phyloP scores from a whole-genome alignment of 2,888 invertebrate species.

The Horisme vitalbata region DNA sequence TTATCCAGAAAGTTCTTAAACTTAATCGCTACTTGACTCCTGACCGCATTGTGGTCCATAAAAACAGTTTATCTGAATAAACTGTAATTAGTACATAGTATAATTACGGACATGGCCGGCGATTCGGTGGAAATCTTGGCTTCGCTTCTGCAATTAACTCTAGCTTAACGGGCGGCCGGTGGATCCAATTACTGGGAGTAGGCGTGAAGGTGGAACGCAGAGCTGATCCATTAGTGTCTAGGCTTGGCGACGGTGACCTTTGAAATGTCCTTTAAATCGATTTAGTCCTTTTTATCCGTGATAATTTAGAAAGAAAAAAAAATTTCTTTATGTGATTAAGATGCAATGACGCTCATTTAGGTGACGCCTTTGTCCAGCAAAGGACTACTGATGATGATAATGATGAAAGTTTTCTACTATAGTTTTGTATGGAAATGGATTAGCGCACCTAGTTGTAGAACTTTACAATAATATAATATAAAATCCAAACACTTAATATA shows the following conservation, averaged over 20 bases:
- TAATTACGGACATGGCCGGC: constrained; percentile 62
- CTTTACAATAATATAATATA: too few relatives aligned
- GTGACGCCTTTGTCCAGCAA: too few relatives aligned
- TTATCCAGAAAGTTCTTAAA: constrained; percentile 5
- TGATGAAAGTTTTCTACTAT: too few relatives aligned
- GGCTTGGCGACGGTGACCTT: background rate
- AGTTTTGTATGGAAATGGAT: too few relatives aligned
- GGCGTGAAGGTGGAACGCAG: constrained; percentile 38
- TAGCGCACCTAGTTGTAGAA: too few relatives aligned
- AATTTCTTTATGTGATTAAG: too few relatives aligned
- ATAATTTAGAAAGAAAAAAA: too few relatives aligned
- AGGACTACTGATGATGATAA: too few relatives aligned
- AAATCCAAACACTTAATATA: too few relatives aligned
- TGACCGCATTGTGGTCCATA: constrained; percentile 36
- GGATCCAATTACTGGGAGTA: constrained; percentile 63
- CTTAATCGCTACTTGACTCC: constrained; percentile 3
- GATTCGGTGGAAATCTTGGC: constrained; percentile 73
- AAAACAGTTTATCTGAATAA: constrained; percentile 63
- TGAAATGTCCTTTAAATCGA: background rate
- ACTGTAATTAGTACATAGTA: constrained; percentile 75
- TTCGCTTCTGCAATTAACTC: constrained; percentile 69
- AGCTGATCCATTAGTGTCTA: constrained; percentile 6
- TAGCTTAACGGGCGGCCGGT: constrained; percentile 61
- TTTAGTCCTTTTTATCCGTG: too few relatives aligned
- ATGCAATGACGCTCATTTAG: too few relatives aligned